Conservation (phyloP, 2,888 invertebrate species). For the Dryadula phaetusa region DNA sequence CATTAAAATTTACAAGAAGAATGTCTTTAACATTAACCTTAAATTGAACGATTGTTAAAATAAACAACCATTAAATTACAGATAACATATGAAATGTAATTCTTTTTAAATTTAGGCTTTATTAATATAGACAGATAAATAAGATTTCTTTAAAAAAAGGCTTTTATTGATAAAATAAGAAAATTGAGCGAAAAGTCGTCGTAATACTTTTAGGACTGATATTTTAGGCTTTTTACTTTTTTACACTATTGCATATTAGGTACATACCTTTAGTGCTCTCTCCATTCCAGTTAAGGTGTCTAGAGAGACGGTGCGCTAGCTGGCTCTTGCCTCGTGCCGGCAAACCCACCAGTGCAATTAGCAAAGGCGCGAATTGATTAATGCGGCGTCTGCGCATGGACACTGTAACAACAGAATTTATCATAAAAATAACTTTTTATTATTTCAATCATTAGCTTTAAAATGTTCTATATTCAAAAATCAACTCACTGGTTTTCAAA, state of each 20-base stretch:
- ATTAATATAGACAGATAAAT: not conserved
- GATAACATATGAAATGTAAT: not conserved
- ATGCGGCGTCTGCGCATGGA: slow-evolving; percentile 77
- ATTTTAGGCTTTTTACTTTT: too few relatives aligned
- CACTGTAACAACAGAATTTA: slow-evolving; percentile 66
- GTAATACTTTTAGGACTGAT: too few relatives aligned
- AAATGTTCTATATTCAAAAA: not conserved
- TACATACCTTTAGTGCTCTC: slow-evolving; percentile 91
- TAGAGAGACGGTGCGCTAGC: slow-evolving; percentile 92
- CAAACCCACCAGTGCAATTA: slow-evolving; percentile 95
- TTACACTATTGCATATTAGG: too few relatives aligned
- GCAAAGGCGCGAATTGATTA: slow-evolving; percentile 86
- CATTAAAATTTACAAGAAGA: not conserved
- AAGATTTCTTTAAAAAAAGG: not conserved
- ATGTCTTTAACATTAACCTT: not conserved
- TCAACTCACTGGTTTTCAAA: slow-evolving; percentile 5
- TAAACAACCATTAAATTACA: slow-evolving; percentile 1
- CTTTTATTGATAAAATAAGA: too few relatives aligned
- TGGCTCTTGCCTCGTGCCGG: slow-evolving; percentile 97
- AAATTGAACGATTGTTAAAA: not conserved
- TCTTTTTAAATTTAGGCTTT: too few relatives aligned
- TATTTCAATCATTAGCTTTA: not conserved
- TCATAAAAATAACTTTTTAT: not conserved
- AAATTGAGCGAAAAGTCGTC: too few relatives aligned
- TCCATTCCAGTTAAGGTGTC: slow-evolving; percentile 96